phyloP scores from a whole-genome alignment of 2,113 vertebrate genomes.

The Osmerus mordax region DNA sequence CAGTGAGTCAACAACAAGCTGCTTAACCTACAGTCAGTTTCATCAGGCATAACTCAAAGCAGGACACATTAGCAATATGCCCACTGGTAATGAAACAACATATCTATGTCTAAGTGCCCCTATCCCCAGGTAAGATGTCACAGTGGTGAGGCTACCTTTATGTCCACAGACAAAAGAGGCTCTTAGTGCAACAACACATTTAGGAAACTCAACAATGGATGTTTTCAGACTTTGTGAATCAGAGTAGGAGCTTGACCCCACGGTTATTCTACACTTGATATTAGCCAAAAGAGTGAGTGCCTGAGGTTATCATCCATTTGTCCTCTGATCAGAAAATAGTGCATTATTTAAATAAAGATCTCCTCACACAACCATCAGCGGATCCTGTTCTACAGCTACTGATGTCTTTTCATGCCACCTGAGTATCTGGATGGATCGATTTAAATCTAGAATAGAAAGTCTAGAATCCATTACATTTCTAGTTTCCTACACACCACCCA shows the following conservation, averaged over 20 bases:
- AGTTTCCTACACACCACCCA: constrained; percentile 3
- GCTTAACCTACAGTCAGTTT: no score
- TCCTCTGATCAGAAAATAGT: constrained; percentile 29
- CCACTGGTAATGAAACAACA: no score
- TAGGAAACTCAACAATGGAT: no score
- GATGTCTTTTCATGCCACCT: constrained; percentile 36
- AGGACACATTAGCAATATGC: no score
- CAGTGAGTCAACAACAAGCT: no score
- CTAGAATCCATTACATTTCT: constrained; percentile 20
- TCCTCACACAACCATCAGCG: constrained; percentile 3
- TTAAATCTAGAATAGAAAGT: constrained; percentile 6
- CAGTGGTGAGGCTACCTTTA: neutral
- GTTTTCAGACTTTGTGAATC: neutral
- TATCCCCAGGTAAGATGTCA: neutral
- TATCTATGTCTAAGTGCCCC: no score
- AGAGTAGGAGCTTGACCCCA: constrained; percentile 3
- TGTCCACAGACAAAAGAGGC: constrained; percentile 6
- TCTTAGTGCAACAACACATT: no score
- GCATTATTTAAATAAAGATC: constrained; percentile 10
- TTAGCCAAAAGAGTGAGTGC: no score
- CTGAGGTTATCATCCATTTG: no score
- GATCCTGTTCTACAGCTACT: constrained; percentile 2
- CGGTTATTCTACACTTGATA: no score
- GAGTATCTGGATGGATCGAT: constrained; percentile 44
- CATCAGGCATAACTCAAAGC: no score